These are phyloP conservation scores for Tetraodon nigroviridis DNA, from an alignment of 2,113 vertebrate genomes.

Conservation along the genomic window DNA sequence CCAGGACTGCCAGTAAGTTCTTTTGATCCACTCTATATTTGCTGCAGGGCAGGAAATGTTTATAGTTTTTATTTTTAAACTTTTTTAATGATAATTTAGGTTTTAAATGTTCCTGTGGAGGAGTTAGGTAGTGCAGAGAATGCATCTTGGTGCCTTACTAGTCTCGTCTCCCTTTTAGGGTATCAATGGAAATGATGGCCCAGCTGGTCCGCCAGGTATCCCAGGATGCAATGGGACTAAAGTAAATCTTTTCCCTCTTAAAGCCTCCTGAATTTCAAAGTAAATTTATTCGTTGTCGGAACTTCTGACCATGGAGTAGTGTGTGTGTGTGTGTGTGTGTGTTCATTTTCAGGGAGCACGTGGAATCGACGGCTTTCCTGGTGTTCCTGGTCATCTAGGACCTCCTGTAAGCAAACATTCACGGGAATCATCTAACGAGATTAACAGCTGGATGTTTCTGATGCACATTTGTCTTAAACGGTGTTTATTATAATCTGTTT, in stretches of 20 bases:
- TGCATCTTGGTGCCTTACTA: not conserved
- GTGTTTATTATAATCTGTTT: constrained; percentile 20
- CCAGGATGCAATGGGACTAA: constrained; percentile 98
- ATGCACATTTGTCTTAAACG: not conserved
- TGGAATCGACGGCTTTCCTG: constrained; percentile 81
- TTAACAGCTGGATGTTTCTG: not conserved
- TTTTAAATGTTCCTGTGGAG: too few species aligned
- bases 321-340: constrained; percentile 12
- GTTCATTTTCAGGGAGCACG: constrained; percentile 81
- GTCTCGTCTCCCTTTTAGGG: constrained; percentile 73
- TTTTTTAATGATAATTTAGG: too few species aligned
- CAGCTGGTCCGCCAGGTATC: constrained; percentile 85
- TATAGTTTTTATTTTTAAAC: not conserved
- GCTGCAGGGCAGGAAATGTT: not conserved
- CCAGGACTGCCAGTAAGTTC: constrained; percentile 90
- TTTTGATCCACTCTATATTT: not conserved
- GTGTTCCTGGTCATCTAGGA: constrained; percentile 80
- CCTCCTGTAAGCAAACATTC: constrained; percentile 77
- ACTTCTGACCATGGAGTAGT: too few species aligned
- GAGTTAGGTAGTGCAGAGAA: too few species aligned
- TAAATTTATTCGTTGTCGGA: not conserved
- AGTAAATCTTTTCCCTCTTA: constrained; percentile 62
- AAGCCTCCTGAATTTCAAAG: not conserved
- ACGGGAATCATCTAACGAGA: not conserved
- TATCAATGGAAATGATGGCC: constrained; percentile 93